Evolutionary conservation across 2,113 vertebrate genomes (phyloP).

Genomic region (Clarias macrocephalus): DNA sequence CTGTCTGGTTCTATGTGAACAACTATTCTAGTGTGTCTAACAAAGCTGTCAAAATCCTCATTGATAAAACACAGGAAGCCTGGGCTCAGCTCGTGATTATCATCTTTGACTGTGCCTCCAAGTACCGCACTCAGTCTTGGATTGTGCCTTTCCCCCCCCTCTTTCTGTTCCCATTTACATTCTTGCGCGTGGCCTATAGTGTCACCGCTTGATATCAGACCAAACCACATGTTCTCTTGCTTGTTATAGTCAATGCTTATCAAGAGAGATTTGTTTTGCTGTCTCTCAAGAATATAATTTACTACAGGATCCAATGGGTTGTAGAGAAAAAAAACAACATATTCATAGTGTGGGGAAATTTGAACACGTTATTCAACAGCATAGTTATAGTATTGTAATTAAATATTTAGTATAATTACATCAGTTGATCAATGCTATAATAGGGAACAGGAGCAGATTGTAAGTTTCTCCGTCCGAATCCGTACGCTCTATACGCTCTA

Average conservation of each 20-base stretch:
- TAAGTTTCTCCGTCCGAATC: not conserved
- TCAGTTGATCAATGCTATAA: not conserved
- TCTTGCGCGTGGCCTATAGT: constrained; percentile 24
- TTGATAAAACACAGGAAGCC: constrained; percentile 44
- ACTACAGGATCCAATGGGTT: not conserved
- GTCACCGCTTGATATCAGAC: constrained; percentile 12
- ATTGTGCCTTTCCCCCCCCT: constrained; percentile 15
- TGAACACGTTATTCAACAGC: not conserved
- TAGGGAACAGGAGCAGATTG: not conserved
- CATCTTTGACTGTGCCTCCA: constrained; percentile 34
- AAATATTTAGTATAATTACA: not conserved
- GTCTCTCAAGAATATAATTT: constrained; percentile 5
- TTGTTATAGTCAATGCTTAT: constrained; percentile 34
- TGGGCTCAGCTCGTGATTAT: constrained; percentile 38
- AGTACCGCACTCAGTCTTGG: constrained; percentile 6
- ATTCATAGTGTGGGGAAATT: not conserved
- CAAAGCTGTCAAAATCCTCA: constrained; percentile 58
- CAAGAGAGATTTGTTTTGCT: constrained; percentile 8
- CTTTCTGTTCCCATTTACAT: constrained; percentile 40
- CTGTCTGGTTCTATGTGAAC: constrained; percentile 32
- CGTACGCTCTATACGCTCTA: too few relatives aligned
- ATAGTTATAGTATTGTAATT: not conserved
- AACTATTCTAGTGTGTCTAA: constrained; percentile 41
- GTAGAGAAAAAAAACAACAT: not conserved
- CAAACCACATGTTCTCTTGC: constrained; percentile 13